Conservation (phyloP, 2,888 invertebrate species). For the Lochmaea crataegi region DNA sequence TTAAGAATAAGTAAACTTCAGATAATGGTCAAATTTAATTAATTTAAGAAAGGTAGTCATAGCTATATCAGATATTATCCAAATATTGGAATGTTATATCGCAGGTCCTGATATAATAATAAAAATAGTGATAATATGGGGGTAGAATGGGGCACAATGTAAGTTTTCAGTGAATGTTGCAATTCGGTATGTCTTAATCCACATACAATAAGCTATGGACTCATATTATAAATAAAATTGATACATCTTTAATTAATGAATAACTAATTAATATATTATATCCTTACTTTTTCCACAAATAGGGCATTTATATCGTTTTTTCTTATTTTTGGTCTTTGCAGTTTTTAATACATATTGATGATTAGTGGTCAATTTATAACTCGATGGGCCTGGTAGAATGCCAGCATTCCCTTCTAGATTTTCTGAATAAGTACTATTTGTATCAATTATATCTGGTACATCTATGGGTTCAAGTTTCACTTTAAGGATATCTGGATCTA, state of each 20-base stretch:
- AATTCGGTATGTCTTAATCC: no score
- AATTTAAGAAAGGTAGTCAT: no score
- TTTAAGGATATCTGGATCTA: neutral
- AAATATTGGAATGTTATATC: no score
- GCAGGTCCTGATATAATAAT: no score
- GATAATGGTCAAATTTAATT: no score
- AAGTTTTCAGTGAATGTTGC: no score
- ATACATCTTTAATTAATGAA: neutral
- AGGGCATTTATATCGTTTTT: neutral
- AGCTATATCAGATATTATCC: no score
- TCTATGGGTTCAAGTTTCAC: slow-evolving; percentile 8
- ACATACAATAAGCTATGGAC: no score
- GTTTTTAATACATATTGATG: neutral
- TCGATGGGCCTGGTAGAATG: neutral
- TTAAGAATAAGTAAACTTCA: no score
- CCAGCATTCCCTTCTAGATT: neutral
- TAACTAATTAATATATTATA: neutral
- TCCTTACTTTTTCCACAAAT: slow-evolving; percentile 9
- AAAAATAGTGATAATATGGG: no score
- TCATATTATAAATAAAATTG: no score
- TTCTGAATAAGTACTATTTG: neutral
- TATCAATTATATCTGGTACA: slow-evolving; percentile 10
- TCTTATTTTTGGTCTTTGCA: neutral
- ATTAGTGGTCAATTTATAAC: neutral
- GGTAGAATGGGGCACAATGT: no score